Conservation (phyloP, 2,113 vertebrate genomes). For the Prionailurus viverrinus region DNA sequence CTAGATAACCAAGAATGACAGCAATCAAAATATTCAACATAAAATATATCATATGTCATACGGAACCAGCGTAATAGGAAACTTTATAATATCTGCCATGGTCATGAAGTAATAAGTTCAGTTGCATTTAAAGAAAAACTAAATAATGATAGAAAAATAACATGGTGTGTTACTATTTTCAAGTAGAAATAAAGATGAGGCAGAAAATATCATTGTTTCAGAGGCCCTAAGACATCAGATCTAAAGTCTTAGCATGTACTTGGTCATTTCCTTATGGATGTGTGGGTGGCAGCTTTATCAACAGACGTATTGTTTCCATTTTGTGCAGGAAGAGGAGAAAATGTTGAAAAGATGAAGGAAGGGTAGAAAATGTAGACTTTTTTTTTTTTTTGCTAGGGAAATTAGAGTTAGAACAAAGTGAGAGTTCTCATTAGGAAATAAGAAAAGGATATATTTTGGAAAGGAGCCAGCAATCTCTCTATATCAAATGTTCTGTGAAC, state of each 20-base stretch:
- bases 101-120: neutral
- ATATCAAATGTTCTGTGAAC: neutral
- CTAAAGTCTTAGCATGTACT: neutral
- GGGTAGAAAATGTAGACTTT: neutral
- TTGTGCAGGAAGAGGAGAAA: neutral
- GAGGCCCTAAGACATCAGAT: neutral
- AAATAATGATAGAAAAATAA: neutral
- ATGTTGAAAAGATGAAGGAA: neutral
- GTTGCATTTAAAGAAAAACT: neutral
- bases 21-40: neutral
- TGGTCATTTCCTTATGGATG: neutral
- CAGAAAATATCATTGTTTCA: neutral
- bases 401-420: neutral
- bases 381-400: neutral
- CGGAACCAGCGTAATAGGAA: neutral
- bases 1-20: neutral
- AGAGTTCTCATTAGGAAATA: neutral
- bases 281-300: neutral
- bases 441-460: neutral
- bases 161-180: neutral
- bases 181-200: neutral
- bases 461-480: neutral
- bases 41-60: neutral
- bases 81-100: neutral
- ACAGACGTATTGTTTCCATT: neutral